A percentile compares a stretch with the other conserved stretches of the same genome.
Conservation (phyloP, 2,888 invertebrate genomes). For the Antheraea yamamai region DNA sequence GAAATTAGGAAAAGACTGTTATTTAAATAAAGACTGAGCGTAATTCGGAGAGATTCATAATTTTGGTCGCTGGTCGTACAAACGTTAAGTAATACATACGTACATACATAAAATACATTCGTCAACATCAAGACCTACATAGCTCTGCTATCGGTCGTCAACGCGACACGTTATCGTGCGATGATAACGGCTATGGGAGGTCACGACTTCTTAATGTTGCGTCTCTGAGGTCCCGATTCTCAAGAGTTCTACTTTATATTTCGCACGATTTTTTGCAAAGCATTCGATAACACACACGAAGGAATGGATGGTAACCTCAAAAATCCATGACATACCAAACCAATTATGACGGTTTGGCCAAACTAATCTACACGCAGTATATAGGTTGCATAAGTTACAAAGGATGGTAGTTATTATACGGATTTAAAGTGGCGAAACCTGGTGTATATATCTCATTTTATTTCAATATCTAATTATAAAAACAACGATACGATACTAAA, state of each 20-base stretch:
- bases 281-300: no score
- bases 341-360: no score
- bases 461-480: no score
- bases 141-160: constrained; percentile 44
- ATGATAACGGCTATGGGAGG: constrained; percentile 56
- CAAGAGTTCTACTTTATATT: not conserved
- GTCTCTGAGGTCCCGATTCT: not conserved
- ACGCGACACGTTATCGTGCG: constrained; percentile 43
- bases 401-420: no score
- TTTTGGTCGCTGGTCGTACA: not conserved
- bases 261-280: not conserved
- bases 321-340: no score
- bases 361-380: no score
- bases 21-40: not conserved
- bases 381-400: no score
- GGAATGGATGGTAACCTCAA: no score
- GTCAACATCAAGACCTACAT: constrained; percentile 13
- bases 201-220: constrained; percentile 45
- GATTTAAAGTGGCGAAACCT: no score
- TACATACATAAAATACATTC: not conserved
- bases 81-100: not conserved
- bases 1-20: no score
- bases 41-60: not conserved
- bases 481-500: no score
- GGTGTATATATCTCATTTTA: no score